These are phyloP conservation scores for Clinocottus analis DNA, from an alignment of 2,113 vertebrate genomes.

Conservation along the genomic window DNA sequence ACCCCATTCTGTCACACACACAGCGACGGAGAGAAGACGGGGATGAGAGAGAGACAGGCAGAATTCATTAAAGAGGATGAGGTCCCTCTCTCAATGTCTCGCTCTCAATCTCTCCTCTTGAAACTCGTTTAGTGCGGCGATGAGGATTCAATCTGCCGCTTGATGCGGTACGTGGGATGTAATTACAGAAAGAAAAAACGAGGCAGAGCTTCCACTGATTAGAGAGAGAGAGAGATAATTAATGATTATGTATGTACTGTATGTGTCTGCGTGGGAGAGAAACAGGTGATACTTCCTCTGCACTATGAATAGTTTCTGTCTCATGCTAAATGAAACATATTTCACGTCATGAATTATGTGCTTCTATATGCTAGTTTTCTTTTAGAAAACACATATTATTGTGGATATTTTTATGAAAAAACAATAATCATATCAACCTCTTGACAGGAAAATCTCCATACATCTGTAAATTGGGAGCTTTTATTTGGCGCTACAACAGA, in stretches of 20 bases:
- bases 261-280: slow-evolving; percentile 38
- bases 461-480: not conserved
- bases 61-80: slow-evolving; percentile 34
- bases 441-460: not conserved
- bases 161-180: slow-evolving; percentile 59
- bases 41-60: slow-evolving; percentile 49
- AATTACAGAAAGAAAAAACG: slow-evolving; percentile 67
- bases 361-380: not conserved
- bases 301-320: not conserved
- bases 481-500: not conserved
- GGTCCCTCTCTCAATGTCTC: slow-evolving; percentile 24
- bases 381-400: not conserved
- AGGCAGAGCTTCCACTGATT: slow-evolving; percentile 66
- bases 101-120: slow-evolving; percentile 33
- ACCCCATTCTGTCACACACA: slow-evolving; percentile 60
- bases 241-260: slow-evolving; percentile 56
- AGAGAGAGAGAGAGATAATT: slow-evolving; percentile 53
- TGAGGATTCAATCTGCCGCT: slow-evolving; percentile 64
- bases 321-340: not conserved
- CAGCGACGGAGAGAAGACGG: slow-evolving; percentile 28
- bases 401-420: not conserved
- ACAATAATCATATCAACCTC: not conserved
- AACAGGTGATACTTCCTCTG: slow-evolving; percentile 53
- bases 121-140: slow-evolving; percentile 42
- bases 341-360: not conserved